Evolutionary conservation across 2,113 vertebrate genomes (phyloP), one percentile per base, ranked within the genome.

Genomic region (Gymnarchus niloticus): DNA sequence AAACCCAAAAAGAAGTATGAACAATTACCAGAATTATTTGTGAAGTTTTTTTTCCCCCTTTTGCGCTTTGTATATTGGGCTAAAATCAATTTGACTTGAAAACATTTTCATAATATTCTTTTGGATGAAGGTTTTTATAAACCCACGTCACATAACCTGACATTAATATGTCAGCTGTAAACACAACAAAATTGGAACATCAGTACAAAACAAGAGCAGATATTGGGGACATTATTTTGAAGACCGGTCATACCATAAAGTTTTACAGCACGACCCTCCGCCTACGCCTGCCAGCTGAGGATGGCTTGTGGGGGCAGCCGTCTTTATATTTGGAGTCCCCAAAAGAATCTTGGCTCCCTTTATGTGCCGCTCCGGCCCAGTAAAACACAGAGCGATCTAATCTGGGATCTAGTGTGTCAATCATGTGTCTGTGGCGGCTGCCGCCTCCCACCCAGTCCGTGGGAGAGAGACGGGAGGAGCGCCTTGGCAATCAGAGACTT

Each of bases 281-380:
- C 84, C 77, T 19, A 65, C 83, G 87, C 89, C 84, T 90, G 87
- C 81, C 87, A 46, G 84, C 86, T 87, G 89, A 37, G 89, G 88
- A 92, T 89, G 90, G 90, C 86, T 87, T 84, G 89, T 88, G 65
- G 89, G 88, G 83, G 90, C 87, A 88, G 90, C 91, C 92, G 88
- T 88, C 88, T 88, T 89, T 88, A 87, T 86, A 90, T 91, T 90
- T 89, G 87, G 90, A 93, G 92, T 90, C 93, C 95, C 94, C 93
- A 91, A 93, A 95, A 93, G 92, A 92, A 89, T 92, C 91, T 46
- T 87, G 89, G 86, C 81, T 89, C 86, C 87, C 95, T 96, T 96
- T 94, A 97, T 96, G 95, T 93, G 90, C 95, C 94, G 95, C 95
- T 89, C 90, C 90, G 81, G 92, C 91, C 96, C 95, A 96, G 96